Percentiles rank a stretch among this genome's conserved stretches.
Evolutionary conservation across 2,113 vertebrate species (phyloP).

Genomic region (Alexandromys fortis): DNA sequence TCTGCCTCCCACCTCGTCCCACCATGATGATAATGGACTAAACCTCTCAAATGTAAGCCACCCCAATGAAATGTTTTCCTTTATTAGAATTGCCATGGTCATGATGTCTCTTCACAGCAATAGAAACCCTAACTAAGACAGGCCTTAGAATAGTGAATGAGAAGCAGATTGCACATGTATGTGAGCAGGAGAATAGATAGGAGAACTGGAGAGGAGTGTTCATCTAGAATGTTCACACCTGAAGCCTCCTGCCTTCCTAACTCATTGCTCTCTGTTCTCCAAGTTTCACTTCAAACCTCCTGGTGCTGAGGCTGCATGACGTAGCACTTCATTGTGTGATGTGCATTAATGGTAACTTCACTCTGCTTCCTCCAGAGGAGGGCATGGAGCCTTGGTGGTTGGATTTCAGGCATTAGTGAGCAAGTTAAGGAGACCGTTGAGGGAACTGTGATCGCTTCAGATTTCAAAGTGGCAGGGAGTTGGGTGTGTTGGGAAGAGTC

Average conservation of each 20-base stretch:
- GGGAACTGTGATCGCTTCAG: neutral
- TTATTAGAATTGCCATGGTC: too few species aligned
- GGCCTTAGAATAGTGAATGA: neutral
- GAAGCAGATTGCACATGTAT: neutral
- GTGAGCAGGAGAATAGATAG: neutral
- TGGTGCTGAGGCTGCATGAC: neutral
- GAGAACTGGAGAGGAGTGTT: neutral
- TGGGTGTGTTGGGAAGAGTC: neutral
- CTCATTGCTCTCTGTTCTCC: neutral
- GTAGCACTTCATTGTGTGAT: neutral
- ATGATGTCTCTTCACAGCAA: too few species aligned
- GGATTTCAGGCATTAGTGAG: neutral
- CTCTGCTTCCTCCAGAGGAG: neutral
- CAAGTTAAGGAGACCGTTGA: neutral
- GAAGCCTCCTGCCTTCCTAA: too few species aligned
- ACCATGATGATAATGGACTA: too few species aligned
- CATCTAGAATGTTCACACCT: neutral
- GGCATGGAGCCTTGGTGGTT: neutral
- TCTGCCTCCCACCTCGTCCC: too few species aligned
- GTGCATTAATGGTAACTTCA: neutral
- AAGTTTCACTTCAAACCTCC: neutral
- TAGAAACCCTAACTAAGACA: too few species aligned
- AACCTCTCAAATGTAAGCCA: too few species aligned
- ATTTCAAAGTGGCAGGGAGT: neutral
- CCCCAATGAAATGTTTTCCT: too few species aligned